Base-by-base conservation (phyloP, 37 sponge, comb jelly and placozoan species). In the Oscarella lobularis region DNA sequence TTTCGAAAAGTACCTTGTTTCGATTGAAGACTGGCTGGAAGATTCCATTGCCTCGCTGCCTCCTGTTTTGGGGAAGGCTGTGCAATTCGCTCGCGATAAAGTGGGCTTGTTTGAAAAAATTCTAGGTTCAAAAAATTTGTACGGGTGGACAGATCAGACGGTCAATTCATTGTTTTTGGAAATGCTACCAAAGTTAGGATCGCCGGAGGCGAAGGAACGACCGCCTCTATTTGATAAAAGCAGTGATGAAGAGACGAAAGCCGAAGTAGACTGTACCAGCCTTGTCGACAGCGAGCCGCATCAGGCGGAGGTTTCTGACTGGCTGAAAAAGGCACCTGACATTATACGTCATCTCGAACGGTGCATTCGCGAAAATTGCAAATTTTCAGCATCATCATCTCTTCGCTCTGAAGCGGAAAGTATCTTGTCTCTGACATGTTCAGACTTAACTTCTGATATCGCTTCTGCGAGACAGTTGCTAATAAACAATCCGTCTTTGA, bases 1-100 rank as follows among this genome's bases (percentile, higher is more conserved):
- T 3, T 92, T 92, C 83, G 93, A 92, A 71, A 92, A 92, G 82
- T 92, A 85, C 73, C 41, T 38, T 2, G 60, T 92, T 5, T 76
- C 86, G 1, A 88, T 88, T 68, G 72, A 80, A 67, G 70, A 70
- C 36, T 41, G 87, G 31, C 78, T 88, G 68, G 81, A 92, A 30
- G 82, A 83, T 29, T 72, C 78, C 0, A 79, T 88, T 14, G 54
- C 9, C 20, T 68, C 54, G 3, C 67, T 87, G 4, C 84, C 88
- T 2, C 77, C 81, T 1, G 78, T 72, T n/a, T 65, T 92, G 67
- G 73, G 72, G 37, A 31, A 41, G 6, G 66, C 85, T 5, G 41
- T 92, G 38, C 75, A 29, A 37, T 41, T 80, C 37, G 89, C 78
- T 39, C 38, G 55, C 33, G 80, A 81, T 3, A 92, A 92, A 66